Base-by-base conservation (phyloP, 2,113 vertebrate genomes). In the Aegypius monachus region DNA sequence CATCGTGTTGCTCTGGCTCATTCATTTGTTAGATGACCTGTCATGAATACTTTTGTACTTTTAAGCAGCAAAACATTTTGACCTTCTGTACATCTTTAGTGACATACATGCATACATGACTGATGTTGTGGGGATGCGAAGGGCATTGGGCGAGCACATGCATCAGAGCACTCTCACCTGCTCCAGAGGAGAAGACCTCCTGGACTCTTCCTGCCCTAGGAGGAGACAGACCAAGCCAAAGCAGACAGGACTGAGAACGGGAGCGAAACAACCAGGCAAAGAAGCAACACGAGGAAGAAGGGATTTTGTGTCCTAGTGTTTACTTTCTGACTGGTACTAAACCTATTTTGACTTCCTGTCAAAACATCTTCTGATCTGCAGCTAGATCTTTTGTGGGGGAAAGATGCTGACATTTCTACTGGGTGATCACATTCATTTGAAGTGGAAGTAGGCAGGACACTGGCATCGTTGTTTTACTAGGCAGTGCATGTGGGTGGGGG, bases 371-470 rank as follows among this genome's bases (percentile, higher is more conserved):
- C 61, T 65, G 62, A 73, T 68, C 45, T 63, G 74, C 50, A 81
- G 42, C 47, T 87, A 81, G 75, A 40, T 53, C 34, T 91, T 86
- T 78, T 25, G 21, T 7, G 3, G 16, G n/a, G 10, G 11, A 71
- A 79, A 48, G 45, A 83, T 40, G 50, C 63, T 95, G 71, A 55
- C 47, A 43, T 95, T 95, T 91, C 40, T 73, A 22, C 68, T 6
- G 25, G 85, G 14, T 32, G n/a, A 74, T 87, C 50, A 23, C 43
- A 23, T 80, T 66, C 25, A 34, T 61, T 29, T 73, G 50, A 91
- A 77, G 90, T 92, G 86, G 42, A 68, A 90, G 81, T 63, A 92
- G 85, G 55, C 55, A 80, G 93, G 95, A 94, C 86, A 90, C 85
- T 87, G 89, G 88, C 7, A 26, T 53, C 12, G 22, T 66, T 74